Evolutionary conservation across 2,113 vertebrate genomes (phyloP).

Genomic region (Gobio gobio): DNA sequence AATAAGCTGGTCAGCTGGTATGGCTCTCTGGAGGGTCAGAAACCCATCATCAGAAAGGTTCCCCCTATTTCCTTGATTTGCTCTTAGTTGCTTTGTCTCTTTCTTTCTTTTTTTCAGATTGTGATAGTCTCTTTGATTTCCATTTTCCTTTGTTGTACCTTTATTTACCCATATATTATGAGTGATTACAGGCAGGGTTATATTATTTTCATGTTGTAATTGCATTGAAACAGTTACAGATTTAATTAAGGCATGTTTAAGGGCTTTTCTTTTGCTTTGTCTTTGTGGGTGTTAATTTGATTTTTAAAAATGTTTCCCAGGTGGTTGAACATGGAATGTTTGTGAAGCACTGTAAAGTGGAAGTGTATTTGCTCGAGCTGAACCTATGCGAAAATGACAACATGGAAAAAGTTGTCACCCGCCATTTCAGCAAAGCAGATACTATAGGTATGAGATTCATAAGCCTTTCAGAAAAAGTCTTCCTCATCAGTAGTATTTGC

Average conservation of each 20-base stretch:
- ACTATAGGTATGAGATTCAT: constrained; percentile 84
- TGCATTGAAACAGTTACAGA: neutral
- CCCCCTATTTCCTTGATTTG: neutral
- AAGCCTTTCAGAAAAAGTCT: constrained; percentile 20
- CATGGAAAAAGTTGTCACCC: constrained; percentile 84
- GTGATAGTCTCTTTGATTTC: neutral
- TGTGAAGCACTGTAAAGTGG: constrained; percentile 97
- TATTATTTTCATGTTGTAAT: neutral
- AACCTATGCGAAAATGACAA: constrained; percentile 92
- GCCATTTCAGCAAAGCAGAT: constrained; percentile 96
- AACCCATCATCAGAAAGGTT: constrained; percentile 93
- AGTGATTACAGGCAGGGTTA: neutral
- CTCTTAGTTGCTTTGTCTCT: neutral
- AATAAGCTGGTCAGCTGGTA: constrained; percentile 91
- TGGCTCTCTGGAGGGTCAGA: constrained; percentile 86
- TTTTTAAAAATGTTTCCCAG: constrained; percentile 66
- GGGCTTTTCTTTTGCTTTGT: neutral
- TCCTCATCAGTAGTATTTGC: neutral
- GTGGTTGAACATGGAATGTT: constrained; percentile 97
- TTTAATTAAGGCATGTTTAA: neutral
- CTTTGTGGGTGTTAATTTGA: neutral
- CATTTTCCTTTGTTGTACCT: neutral
- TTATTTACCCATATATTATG: neutral
- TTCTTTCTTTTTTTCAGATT: neutral
- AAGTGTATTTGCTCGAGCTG: constrained; percentile 95